Evolutionary conservation across 2,113 vertebrate species (phyloP), one percentile per base, ranked within the genome.

Genomic region (Piprites chloris): DNA sequence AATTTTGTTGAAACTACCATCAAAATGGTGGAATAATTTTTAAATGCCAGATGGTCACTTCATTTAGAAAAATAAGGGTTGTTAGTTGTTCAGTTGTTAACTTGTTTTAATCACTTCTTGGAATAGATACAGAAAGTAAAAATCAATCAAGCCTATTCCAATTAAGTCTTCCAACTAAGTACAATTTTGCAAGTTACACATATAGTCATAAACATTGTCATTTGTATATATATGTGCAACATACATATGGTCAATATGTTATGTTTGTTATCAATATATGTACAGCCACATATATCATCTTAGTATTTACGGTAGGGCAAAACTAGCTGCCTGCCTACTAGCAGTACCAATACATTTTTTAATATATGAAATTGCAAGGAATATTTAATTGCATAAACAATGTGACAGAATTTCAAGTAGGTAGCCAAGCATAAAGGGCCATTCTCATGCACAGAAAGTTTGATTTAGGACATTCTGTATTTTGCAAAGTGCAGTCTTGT

Each of bases 221-320:
- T 59, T 62, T 88, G 9, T 30, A 6, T 41, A 39, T 39, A 12
- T 37, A 41, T 33, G 21, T 69, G 37, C 39, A 44, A 58, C 11
- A 41, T 44, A 37, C 7, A 5, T 42, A 9, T 26, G 67, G 53
- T 37, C 33, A 55, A 2, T 68, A 56, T 44, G 50, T 30, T 24
- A 2, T 0, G 1, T 55, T 49, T 1, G 3, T 65, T 59, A 63
- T 41, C 17, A 26, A 4, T 72, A 63, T 30, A 27, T 23, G 11
- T 65, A 39, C 27, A 71, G 11, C 32, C 62, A 2, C 0, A 0
- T 35, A 59, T 66, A 19, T 9, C 35, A 18, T 30, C 6, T 3
- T 20, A 41, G 50, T 39, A 56, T 28, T 85, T n/a, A 52, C 22
- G 89, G 59, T 11, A 81, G 13, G 6, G 32, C n/a, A 87, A 81